Percentiles rank a stretch among this genome's conserved stretches.
Evolutionary conservation across 1,140 invertebrate genomes (phyloP).

Genomic region (Aphaenogaster floridana): DNA sequence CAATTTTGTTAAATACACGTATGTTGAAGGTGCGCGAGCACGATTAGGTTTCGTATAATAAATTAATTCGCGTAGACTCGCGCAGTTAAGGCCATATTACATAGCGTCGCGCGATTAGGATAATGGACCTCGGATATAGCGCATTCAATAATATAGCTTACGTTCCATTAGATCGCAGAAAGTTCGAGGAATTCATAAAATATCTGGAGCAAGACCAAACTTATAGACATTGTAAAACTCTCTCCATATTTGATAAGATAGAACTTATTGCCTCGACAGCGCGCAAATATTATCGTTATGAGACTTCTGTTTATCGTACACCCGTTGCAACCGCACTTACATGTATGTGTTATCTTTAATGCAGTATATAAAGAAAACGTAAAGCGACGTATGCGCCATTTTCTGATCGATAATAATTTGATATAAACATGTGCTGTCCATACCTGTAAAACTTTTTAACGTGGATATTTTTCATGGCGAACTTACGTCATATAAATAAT

Average conservation of each 20-base stretch:
- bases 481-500: slow-evolving; percentile 35
- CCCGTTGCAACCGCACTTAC: neutral
- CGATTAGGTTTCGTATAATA: neutral
- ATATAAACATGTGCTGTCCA: slow-evolving; percentile 1
- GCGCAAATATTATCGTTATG: slow-evolving; percentile 28
- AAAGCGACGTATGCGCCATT: neutral
- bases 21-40: neutral
- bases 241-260: slow-evolving; percentile 71
- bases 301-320: slow-evolving; percentile 4
- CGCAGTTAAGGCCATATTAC: slow-evolving; percentile 31
- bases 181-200: slow-evolving; percentile 54
- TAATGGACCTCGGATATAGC: slow-evolving; percentile 56
- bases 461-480: neutral
- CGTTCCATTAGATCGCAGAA: slow-evolving; percentile 63
- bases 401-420: slow-evolving; percentile 15
- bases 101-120: slow-evolving; percentile 37
- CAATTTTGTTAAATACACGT: neutral
- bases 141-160: slow-evolving; percentile 52
- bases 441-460: slow-evolving; percentile 2
- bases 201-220: slow-evolving; percentile 1
- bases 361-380: neutral
- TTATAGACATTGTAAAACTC: slow-evolving; percentile 46
- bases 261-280: slow-evolving; percentile 21
- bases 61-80: neutral
- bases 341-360: slow-evolving; percentile 15